phyloP scores from a whole-genome alignment of 2,113 vertebrate genomes.

The Mixornis gularis region DNA sequence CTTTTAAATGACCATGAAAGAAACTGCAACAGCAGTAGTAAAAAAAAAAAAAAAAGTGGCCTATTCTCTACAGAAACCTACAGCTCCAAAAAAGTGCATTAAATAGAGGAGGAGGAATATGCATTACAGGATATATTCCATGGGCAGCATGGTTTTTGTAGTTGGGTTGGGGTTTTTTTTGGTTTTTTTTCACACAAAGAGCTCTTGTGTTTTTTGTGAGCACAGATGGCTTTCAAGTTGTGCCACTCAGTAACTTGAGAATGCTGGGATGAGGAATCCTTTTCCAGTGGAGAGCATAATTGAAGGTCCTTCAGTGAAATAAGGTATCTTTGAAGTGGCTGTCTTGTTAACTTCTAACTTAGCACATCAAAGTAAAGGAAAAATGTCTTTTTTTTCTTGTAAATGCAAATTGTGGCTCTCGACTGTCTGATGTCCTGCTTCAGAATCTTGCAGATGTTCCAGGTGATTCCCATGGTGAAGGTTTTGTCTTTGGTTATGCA shows the following conservation, averaged over 20 bases:
- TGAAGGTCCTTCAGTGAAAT: slow-evolving; percentile 19
- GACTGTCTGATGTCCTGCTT: not conserved
- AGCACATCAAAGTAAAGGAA: slow-evolving; percentile 37
- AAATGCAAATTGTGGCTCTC: not conserved
- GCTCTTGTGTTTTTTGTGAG: not conserved
- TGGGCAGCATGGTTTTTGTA: not conserved
- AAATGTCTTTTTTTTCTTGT: not conserved
- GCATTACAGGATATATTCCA: not conserved
- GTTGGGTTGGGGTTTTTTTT: accelerated
- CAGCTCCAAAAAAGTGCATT: not conserved
- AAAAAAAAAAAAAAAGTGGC: not conserved
- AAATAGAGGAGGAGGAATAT: not conserved
- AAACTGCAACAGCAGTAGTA: not conserved
- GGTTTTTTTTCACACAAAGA: not conserved
- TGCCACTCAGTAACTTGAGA: not conserved
- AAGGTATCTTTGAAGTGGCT: slow-evolving; percentile 23
- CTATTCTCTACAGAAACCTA: not conserved
- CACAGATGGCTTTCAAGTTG: not conserved
- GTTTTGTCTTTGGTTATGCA: not conserved
- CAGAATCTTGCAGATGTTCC: slow-evolving; percentile 6
- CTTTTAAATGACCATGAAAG: not conserved
- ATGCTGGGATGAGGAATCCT: not conserved
- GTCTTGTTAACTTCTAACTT: slow-evolving; percentile 26
- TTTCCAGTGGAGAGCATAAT: not conserved
- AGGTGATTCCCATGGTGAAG: not conserved